phyloP scores from a whole-genome alignment of 2,888 invertebrate genomes.

The Notodonta ziczac region DNA sequence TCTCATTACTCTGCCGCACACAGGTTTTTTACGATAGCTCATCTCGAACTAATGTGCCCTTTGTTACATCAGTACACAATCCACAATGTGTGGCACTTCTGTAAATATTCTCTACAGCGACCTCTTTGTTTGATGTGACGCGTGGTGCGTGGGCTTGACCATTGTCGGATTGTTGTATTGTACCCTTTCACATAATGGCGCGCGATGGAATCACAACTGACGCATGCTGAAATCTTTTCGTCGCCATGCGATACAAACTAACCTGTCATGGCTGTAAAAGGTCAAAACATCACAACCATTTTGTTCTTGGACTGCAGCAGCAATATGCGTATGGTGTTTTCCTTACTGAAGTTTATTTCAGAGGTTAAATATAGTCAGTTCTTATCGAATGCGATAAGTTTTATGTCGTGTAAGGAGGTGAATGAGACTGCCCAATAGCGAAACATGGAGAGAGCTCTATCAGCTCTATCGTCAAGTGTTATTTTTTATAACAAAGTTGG shows the following conservation, averaged over 20 bases:
- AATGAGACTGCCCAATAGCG: too few relatives aligned
- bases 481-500: too few relatives aligned
- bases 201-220: constrained; percentile 36
- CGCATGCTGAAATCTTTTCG: constrained; percentile 37
- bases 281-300: constrained; percentile 2
- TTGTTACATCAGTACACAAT: constrained; percentile 48
- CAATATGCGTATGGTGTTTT: too few relatives aligned
- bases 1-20: constrained; percentile 39
- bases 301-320: not conserved
- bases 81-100: constrained; percentile 50
- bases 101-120: constrained; percentile 52
- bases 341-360: too few relatives aligned
- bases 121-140: constrained; percentile 55
- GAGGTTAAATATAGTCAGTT: too few relatives aligned
- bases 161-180: constrained; percentile 52
- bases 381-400: too few relatives aligned
- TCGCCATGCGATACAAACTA: constrained; percentile 26
- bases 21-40: constrained; percentile 46
- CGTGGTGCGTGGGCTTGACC: constrained; percentile 53
- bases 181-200: constrained; percentile 48
- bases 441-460: too few relatives aligned
- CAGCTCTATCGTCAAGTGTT: too few relatives aligned
- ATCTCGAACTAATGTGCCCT: constrained; percentile 56
- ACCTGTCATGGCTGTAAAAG: constrained; percentile 12
- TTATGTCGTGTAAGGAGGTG: too few relatives aligned